A percentile compares a stretch with the other conserved stretches of the same genome.
Evolutionary conservation across 1,140 invertebrate species (phyloP).

Genomic region (Drosophila novamexicana): DNA sequence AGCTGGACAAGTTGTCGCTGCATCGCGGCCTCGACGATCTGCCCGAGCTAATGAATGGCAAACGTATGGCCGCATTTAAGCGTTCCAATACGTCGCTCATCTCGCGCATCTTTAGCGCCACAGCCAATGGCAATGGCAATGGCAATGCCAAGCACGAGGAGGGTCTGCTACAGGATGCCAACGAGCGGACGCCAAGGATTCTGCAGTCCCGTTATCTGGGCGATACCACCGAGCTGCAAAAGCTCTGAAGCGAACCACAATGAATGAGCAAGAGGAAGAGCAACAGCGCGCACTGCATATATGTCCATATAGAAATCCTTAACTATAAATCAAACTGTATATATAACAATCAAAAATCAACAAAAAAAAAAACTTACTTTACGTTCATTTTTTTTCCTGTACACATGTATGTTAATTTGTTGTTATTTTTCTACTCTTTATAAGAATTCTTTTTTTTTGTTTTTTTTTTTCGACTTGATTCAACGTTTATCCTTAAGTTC

Average conservation of each 20-base stretch:
- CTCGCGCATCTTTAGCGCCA: constrained; percentile 64
- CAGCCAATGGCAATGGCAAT: constrained; percentile 18
- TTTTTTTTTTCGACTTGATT: constrained; percentile 3
- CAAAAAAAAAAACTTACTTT: not conserved
- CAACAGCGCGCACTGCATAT: not conserved
- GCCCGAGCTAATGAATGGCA: constrained; percentile 57
- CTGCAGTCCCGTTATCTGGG: constrained; percentile 69
- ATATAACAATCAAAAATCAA: constrained; percentile 19
- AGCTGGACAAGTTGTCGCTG: constrained; percentile 87
- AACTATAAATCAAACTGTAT: constrained; percentile 20
- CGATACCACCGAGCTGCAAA: constrained; percentile 80
- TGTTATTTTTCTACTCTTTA: not conserved
- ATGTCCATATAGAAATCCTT: not conserved
- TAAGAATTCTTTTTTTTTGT: constrained; percentile 3
- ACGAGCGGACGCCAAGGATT: constrained; percentile 65
- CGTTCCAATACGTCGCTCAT: constrained; percentile 73
- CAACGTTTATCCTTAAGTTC: constrained; percentile 19
- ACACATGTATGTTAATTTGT: not conserved
- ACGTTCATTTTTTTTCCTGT: not conserved
- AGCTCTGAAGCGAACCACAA: constrained; percentile 47
- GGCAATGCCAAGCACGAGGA: constrained; percentile 66
- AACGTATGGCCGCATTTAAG: constrained; percentile 58
- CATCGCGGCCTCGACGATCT: constrained; percentile 90
- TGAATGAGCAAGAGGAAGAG: too few relatives aligned
- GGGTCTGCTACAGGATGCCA: constrained; percentile 58